Evolutionary conservation across 2,888 invertebrate species (phyloP), one percentile per base, ranked within the genome.

Genomic region (Patella pellucida): DNA sequence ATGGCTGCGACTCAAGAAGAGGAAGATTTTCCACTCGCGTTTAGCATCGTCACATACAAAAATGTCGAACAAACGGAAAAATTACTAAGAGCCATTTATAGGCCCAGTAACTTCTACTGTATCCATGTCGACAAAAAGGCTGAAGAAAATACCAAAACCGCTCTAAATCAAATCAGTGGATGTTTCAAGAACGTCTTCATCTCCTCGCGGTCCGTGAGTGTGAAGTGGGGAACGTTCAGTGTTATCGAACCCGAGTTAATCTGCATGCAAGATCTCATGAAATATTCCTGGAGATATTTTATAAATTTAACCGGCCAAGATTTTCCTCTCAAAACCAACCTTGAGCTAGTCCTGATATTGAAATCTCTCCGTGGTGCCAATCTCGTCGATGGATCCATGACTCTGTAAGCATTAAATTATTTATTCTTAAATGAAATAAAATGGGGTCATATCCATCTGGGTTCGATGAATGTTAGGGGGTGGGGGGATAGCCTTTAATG

Each of bases 91-190:
- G 78, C 83, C 16, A 84, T 89, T 54, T 89, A 89, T 79, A 83
- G 86, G 56, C 89, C 89, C 2, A 86, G 88, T 72, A 90, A 89
- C 76, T 68, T 83, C 68, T 90, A 89, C 79, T 89, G 89, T 79
- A 78, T 89, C 23, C 89, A 89, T 76, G 81, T 89, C 1, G 89
- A 89, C 74, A 71, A 56, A 19, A 87, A 86, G 73, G 76, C 86
- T 2, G 68, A 81, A 0, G 16, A 78, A 11, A 54, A 77, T 2
- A 70, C 84, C 52, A 78, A 81, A 68, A 70, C 81, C 12, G 78
- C 85, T 12, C 75, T 86, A 41, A 75, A 71, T 16, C 70, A 79
- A 16, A 79, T 86, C 7, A 79, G 79, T 9, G 73, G 74, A 23
- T 87, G 89, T 79, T 86, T 89, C 62, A 71, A 81, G 19, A 89